Evolutionary conservation across 23 tunicate genomes (phyloP).

Genomic region (Ciona savignyi): DNA sequence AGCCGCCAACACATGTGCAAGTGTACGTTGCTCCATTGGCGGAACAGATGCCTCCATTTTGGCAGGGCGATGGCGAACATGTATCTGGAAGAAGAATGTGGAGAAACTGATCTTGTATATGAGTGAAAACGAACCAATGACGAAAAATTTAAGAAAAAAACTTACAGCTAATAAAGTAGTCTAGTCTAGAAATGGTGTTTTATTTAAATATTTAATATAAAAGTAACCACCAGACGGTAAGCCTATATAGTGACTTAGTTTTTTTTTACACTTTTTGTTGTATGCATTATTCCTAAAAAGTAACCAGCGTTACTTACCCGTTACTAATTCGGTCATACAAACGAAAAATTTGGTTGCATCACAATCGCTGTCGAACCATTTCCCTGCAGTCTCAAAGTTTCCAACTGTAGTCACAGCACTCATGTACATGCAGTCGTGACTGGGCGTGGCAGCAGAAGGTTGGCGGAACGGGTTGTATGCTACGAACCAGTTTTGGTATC

Average conservation of each 20-base stretch:
- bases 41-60: background rate
- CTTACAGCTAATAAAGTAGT: too few relatives aligned
- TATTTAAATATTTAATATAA: too few relatives aligned
- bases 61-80: background rate
- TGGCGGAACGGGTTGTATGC: background rate
- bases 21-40: background rate
- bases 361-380: slow-evolving; percentile 37
- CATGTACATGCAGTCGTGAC: slow-evolving; percentile 27
- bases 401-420: slow-evolving; percentile 3
- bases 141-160: too few relatives aligned
- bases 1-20: slow-evolving; percentile 7
- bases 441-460: slow-evolving; percentile 10
- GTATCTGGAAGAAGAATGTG: background rate
- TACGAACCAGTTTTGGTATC: slow-evolving; percentile 43
- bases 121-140: too few relatives aligned
- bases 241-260: too few relatives aligned
- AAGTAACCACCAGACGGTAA: too few relatives aligned
- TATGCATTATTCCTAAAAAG: too few relatives aligned
- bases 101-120: too few relatives aligned
- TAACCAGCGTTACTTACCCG: too few relatives aligned
- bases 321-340: slow-evolving; percentile 5
- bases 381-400: slow-evolving; percentile 7
- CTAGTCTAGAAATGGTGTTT: too few relatives aligned
- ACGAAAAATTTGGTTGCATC: slow-evolving; percentile 18
- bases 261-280: too few relatives aligned